Conservation (phyloP, 1,140 invertebrate genomes). For the Ladona fulva region DNA sequence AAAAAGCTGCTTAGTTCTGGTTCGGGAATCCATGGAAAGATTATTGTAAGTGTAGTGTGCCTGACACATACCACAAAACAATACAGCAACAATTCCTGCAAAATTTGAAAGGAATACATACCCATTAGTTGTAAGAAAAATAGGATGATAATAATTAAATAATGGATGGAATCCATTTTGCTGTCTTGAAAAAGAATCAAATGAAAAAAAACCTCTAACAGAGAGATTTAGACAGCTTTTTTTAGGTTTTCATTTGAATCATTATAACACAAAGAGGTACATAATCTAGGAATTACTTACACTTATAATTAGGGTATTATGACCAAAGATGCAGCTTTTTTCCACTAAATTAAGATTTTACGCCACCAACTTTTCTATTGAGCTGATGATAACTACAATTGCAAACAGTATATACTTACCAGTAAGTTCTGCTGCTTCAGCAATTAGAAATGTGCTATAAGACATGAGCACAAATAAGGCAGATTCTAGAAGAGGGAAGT, state of each 20-base stretch:
- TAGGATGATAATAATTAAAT: too few relatives aligned
- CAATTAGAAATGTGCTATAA: conserved; percentile 92
- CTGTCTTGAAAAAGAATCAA: too few relatives aligned
- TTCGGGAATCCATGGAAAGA: conserved; percentile 76
- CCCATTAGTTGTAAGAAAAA: too few relatives aligned
- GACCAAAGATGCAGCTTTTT: too few relatives aligned
- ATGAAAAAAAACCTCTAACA: too few relatives aligned
- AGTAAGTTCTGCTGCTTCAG: conserved; percentile 89
- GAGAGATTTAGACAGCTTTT: background rate
- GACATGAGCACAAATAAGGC: conserved; percentile 96
- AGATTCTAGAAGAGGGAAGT: conserved; percentile 93
- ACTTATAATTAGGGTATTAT: too few relatives aligned
- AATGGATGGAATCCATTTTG: too few relatives aligned
- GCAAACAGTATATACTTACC: conserved; percentile 45
- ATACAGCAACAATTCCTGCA: conserved; percentile 84
- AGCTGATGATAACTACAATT: conserved; percentile 13
- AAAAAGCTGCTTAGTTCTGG: conserved; percentile 89
- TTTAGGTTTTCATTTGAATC: too few relatives aligned
- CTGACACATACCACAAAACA: conserved; percentile 98
- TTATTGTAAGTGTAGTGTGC: conserved; percentile 99
- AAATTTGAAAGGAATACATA: conserved; percentile 21
- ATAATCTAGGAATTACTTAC: too few relatives aligned
- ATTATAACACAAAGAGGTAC: too few relatives aligned
- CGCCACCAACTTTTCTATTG: too few relatives aligned
- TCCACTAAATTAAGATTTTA: too few relatives aligned